A percentile compares a stretch with the other conserved stretches of the same genome.
phyloP scores from a whole-genome alignment of 2,888 invertebrate genomes.

The Teinopalpus imperialis region DNA sequence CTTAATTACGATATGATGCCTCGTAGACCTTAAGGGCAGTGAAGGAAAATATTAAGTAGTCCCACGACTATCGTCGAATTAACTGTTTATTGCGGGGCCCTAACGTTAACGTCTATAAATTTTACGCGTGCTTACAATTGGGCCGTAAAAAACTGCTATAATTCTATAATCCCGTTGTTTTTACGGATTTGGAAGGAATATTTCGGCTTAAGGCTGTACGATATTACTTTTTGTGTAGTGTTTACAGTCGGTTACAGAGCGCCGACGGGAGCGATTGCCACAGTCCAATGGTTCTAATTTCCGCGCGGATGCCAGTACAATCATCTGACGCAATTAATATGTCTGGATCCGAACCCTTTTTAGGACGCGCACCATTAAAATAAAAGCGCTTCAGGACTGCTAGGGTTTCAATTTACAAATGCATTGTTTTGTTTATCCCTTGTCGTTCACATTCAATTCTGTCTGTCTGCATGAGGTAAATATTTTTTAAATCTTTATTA shows the following conservation, averaged over 20 bases:
- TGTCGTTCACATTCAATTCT: neutral
- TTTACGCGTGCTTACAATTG: constrained; percentile 70
- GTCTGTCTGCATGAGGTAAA: neutral
- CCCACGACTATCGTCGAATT: constrained; percentile 54
- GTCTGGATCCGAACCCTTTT: constrained; percentile 47
- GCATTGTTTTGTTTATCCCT: constrained; percentile 14
- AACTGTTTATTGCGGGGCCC: constrained; percentile 69
- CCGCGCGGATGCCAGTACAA: constrained; percentile 57
- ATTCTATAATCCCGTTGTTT: constrained; percentile 63
- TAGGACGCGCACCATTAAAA: constrained; percentile 29
- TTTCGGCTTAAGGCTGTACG: constrained; percentile 42
- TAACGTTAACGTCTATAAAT: constrained; percentile 74
- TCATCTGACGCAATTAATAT: constrained; percentile 55
- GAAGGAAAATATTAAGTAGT: constrained; percentile 62
- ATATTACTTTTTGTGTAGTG: constrained; percentile 40
- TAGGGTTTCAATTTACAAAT: constrained; percentile 27
- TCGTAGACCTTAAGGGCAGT: constrained; percentile 40
- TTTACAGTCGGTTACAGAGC: constrained; percentile 9
- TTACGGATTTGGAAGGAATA: constrained; percentile 55
- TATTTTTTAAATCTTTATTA: neutral
- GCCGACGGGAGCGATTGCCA: constrained; percentile 27
- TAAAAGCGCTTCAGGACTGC: constrained; percentile 20
- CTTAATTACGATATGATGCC: constrained; percentile 67
- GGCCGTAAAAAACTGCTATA: constrained; percentile 73
- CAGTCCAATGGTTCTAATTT: constrained; percentile 55